Evolutionary conservation across 37 sponge, comb jelly and placozoan species (phyloP), one percentile per base, ranked within the genome.

Genomic region (Hormiphora californensis): DNA sequence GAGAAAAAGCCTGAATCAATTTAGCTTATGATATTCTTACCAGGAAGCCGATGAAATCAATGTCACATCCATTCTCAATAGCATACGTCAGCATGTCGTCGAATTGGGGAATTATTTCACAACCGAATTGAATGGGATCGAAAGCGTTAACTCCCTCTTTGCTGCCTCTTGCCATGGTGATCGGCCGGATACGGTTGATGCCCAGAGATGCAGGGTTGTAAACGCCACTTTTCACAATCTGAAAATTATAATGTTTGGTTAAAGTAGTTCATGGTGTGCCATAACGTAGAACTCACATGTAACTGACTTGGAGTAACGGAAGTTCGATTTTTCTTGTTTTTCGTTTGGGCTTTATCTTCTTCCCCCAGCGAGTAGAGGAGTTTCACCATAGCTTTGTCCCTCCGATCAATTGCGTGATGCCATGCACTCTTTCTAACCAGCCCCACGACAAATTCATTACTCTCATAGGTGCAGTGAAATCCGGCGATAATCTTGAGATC

Each of bases 181-280:
- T 22, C 46, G 81, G 81, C n/a, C 81, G 35, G 8, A 73, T 36
- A 39, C 38, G 43, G 21, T 73, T 28, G 1, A 73, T 33, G 7
- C 81, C 81, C 7, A 73, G 81, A 27, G 81, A 73, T 1, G 81
- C 81, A 21, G 81, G 81, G 44, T 73, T 73, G 46, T 73, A 73
- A n/a, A 46, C 43, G 1, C 81, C 81, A 19, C 46, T 73, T 11
- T 39, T n/a, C 1, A 73, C 44, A 21, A 73, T 28, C 81, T 73
- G 41, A 4, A 19, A 28, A 57, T 28, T 57, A 19, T 57, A 57
- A 30, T 57, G 19, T 57, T 17, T 57, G 19, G 59, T 57, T 4
- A 5, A 23, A 57, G 7, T 12, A 57, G 25, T 17, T 57, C 59
- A 57, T 57, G 28, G 25, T 57, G 25, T 30, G 12, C 15, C 9